These are phyloP conservation scores for Cephalopterus ornatus DNA, from an alignment of 2,113 vertebrate genomes.

Conservation along the genomic window DNA sequence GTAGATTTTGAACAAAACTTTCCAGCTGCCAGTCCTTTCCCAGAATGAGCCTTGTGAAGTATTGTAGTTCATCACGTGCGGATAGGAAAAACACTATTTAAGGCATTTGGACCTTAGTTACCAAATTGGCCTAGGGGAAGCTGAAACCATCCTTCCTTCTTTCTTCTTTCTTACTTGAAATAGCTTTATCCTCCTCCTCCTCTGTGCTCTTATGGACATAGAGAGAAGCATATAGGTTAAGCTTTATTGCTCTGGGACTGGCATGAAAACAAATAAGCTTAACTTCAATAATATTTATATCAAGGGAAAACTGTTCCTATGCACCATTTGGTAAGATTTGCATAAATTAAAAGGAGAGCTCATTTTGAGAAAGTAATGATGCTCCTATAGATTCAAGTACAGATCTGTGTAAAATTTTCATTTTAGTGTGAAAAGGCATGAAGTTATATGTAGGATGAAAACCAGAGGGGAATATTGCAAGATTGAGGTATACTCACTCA, in stretches of 20 bases:
- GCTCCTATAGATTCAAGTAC: neutral
- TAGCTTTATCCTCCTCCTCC: neutral
- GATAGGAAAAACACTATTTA: neutral
- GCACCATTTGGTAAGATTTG: neutral
- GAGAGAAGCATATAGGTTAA: neutral
- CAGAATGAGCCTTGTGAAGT: neutral
- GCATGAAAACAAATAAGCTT: neutral
- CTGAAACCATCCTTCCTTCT: neutral
- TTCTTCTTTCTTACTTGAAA: neutral
- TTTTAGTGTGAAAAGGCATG: neutral
- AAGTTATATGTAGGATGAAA: neutral
- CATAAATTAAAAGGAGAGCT: neutral
- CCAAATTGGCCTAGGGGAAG: neutral
- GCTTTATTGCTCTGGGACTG: neutral
- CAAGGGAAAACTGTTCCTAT: neutral
- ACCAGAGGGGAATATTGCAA: neutral
- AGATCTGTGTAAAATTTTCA: neutral
- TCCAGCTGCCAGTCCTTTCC: neutral
- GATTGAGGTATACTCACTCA: neutral
- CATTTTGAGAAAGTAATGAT: neutral
- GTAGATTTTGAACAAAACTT: neutral
- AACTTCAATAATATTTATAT: neutral
- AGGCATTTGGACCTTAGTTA: neutral
- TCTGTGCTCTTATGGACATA: neutral
- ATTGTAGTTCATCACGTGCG: neutral